Evolutionary conservation across 2,113 vertebrate species (phyloP), one percentile per base, ranked within the genome.

Genomic region (Paedocypris sp.): DNA sequence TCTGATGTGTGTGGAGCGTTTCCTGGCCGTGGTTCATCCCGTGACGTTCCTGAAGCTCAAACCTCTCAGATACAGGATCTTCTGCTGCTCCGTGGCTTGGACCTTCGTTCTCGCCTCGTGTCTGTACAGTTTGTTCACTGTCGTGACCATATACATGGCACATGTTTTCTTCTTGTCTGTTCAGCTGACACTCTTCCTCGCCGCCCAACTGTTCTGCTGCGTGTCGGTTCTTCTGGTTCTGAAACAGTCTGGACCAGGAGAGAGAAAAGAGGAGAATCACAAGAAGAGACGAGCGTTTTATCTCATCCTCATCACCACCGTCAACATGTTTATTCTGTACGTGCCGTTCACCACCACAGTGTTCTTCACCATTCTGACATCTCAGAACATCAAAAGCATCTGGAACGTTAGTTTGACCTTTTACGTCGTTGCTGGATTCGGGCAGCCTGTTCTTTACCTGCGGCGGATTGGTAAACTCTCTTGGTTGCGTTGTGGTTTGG

Each of bases 1-100:
- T 36, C 35, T 36, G 35, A 33, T 49, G 32, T 12, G 35, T 36
- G 35, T n/a, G 2, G 35, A 36, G 12, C 12, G 35, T n/a, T 36
- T n/a, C 35, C 35, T 36, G 35, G 35, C 35, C 4, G 35, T 36
- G 12, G 35, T 36, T 36, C 35, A 47, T 39, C 51, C 62, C 7
- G 8, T 64, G 5, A 29, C 31, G 31, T 56, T 38, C 18, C 32
- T 56, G 10, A 64, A 47, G 33, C 56, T 13, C 32, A 64, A 56
- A 56, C 50, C 51, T 18, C 51, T 29, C 20, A 11, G 45, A 36
- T 36, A 36, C 13, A 10, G 4, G 13, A 4, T 29, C 1, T 6
- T 31, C 1, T 31, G 46, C 38, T 16, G 38, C 38, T 4, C 38
- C 19, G 13, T 41, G 2, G 16, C 33, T 13, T 66, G 53, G 53